Conservation (phyloP, 2,113 vertebrate genomes). For the Takifugu bimaculatus region DNA sequence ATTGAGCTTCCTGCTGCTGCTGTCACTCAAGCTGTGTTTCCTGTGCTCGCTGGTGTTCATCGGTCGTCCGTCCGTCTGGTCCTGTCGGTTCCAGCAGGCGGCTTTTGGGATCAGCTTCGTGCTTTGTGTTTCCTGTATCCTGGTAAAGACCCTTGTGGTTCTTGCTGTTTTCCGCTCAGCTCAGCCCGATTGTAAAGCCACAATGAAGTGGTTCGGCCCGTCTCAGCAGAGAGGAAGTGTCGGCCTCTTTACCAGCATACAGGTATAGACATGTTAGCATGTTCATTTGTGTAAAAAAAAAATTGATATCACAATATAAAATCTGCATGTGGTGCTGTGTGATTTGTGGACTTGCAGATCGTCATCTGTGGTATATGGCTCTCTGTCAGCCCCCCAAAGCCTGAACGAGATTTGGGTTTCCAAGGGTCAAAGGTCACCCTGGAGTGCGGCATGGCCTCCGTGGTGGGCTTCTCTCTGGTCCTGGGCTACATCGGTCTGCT, state of each 20-base stretch:
- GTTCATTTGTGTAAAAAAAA: too few species aligned
- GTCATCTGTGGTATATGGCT: too few species aligned
- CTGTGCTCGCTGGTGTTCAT: constrained; percentile 74
- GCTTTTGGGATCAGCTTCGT: constrained; percentile 76
- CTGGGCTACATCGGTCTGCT: too few species aligned
- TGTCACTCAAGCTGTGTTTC: not conserved
- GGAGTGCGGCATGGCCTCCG: too few species aligned
- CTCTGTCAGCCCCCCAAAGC: too few species aligned
- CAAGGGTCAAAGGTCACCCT: too few species aligned
- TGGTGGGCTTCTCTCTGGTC: too few species aligned
- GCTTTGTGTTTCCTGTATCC: constrained; percentile 71
- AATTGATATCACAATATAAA: too few species aligned
- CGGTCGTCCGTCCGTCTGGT: constrained; percentile 61
- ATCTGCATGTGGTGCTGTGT: too few species aligned
- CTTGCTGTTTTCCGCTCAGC: constrained; percentile 65
- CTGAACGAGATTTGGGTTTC: too few species aligned
- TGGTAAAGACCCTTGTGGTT: constrained; percentile 74
- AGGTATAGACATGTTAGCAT: not conserved
- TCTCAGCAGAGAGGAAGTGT: constrained; percentile 67
- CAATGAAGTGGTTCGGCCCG: constrained; percentile 70
- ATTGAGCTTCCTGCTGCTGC: too few species aligned
- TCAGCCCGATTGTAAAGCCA: constrained; percentile 50
- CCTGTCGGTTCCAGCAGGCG: constrained; percentile 73
- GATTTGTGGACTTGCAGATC: too few species aligned
- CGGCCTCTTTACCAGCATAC: constrained; percentile 36